Base-by-base conservation (phyloP, 2,888 invertebrate species). In the Drosophila ustulata region DNA sequence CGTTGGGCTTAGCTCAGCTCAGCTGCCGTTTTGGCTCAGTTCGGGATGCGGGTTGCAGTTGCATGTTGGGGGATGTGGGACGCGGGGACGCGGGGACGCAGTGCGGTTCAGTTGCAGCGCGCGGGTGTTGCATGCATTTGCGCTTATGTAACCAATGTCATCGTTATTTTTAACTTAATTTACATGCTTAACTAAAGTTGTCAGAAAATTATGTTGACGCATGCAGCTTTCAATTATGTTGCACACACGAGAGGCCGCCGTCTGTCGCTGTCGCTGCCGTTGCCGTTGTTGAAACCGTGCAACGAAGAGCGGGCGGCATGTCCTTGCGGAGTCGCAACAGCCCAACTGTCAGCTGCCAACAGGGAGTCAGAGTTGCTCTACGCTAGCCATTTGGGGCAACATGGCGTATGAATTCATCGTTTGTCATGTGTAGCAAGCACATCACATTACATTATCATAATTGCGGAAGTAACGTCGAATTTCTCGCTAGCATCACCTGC, bases 151-250 rank as follows among this genome's bases (percentile, higher is more conserved):
- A 83, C 88, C 88, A 88, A 83, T 88, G 88, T 86, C 88, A 83
- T 86, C 88, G 84, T 83, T 83, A 86, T 83, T 84, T 87, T 84
- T 88, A 84, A 88, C 89, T 87, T 79, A 84, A 84, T 84, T 84
- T 84, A 87, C 89, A 84, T 88, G 89, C 87, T 84, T 88, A 84
- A 88, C 87, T 84, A 84, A 84, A 88, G 89, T 84, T 84, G 89
- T 87, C 87, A 88, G 87, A 78, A 84, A 84, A 88, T 84, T 88
- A 84, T 88, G 89, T 88, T 84, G 89, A 83, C 87, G 82, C 82
- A 83, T 87, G 84, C 87, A 88, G 82, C 83, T 77, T 83, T 83
- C 82, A 83, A 86, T 88, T 83, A 83, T 77, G 80, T 75, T 65
- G 75, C 88, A 77, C 68, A 79, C 82, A 73, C 76, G 66, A 71